These are phyloP conservation scores for Cyprinella venusta DNA, from an alignment of 2,797 vertebrate species.

Conservation along the genomic window DNA sequence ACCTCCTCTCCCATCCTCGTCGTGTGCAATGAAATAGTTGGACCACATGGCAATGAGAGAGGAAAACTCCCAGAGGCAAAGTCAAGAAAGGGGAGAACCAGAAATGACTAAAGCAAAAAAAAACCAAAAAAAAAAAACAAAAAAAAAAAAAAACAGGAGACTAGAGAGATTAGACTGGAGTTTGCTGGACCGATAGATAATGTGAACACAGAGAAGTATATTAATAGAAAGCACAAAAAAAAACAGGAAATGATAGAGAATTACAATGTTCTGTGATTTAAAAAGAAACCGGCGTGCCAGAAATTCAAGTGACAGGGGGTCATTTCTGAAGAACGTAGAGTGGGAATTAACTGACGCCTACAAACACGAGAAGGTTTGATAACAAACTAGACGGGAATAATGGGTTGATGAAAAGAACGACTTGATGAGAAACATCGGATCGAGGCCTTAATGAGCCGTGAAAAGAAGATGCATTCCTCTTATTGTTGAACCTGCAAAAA, in stretches of 20 bases:
- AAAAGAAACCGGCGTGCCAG: not conserved
- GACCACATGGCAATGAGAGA: conserved; percentile 81
- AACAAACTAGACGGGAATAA: conserved; percentile 36
- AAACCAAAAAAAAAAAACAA: conserved; percentile 11
- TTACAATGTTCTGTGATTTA: conserved; percentile 42
- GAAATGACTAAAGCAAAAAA: conserved; percentile 8
- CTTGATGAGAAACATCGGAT: conserved; percentile 47
- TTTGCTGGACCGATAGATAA: not conserved
- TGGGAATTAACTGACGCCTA: conserved; percentile 45
- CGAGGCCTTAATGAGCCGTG: conserved; percentile 2
- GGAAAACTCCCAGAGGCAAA: not conserved
- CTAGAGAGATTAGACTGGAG: conserved; percentile 5
- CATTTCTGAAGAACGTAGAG: conserved; percentile 39
- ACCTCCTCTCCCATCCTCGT: conserved; percentile 76
- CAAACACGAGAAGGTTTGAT: conserved; percentile 27
- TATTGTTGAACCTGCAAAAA: conserved; percentile 57
- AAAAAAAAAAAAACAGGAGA: conserved; percentile 6
- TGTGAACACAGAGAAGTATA: conserved; percentile 11
- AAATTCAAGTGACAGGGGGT: conserved; percentile 15
- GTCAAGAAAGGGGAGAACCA: conserved; percentile 5
- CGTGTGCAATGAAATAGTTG: conserved; percentile 86
- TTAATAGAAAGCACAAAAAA: conserved; percentile 11
- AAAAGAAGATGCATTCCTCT: conserved; percentile 17
- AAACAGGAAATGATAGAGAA: conserved; percentile 35
- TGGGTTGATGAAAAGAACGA: conserved; percentile 53